phyloP scores from a whole-genome alignment of 2,888 invertebrate species.

The Chaetoderma sp. region DNA sequence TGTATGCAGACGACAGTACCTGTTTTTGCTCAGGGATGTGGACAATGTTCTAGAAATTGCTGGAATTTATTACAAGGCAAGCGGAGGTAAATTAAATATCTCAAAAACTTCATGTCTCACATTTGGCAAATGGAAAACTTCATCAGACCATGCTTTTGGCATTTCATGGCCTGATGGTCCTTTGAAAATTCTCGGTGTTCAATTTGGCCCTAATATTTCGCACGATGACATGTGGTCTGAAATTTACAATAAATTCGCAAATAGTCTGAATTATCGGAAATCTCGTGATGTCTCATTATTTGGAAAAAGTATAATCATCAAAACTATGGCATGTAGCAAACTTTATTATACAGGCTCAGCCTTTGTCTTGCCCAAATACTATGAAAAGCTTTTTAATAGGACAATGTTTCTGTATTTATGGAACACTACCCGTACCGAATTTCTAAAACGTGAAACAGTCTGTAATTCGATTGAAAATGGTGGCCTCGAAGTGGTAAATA shows the following conservation, averaged over 20 bases:
- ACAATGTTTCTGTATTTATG: background rate
- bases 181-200: background rate
- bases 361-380: background rate
- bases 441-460: too few relatives aligned
- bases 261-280: background rate
- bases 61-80: slow-evolving; percentile 13
- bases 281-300: background rate
- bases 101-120: slow-evolving; percentile 32
- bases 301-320: background rate
- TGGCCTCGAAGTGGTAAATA: too few relatives aligned
- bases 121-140: slow-evolving; percentile 33
- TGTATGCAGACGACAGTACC: slow-evolving; percentile 20
- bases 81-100: slow-evolving; percentile 32
- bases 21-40: slow-evolving; percentile 4
- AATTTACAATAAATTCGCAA: background rate
- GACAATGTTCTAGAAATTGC: slow-evolving; percentile 3
- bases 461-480: too few relatives aligned
- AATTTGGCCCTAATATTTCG: background rate
- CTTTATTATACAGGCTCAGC: background rate
- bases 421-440: too few relatives aligned
- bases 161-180: slow-evolving; percentile 4
- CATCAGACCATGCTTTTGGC: slow-evolving; percentile 35
- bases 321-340: slow-evolving; percentile 1
- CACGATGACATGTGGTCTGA: background rate
- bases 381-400: background rate